Conservation (phyloP, 2,113 vertebrate species). For the Tragelaphus scriptus region DNA sequence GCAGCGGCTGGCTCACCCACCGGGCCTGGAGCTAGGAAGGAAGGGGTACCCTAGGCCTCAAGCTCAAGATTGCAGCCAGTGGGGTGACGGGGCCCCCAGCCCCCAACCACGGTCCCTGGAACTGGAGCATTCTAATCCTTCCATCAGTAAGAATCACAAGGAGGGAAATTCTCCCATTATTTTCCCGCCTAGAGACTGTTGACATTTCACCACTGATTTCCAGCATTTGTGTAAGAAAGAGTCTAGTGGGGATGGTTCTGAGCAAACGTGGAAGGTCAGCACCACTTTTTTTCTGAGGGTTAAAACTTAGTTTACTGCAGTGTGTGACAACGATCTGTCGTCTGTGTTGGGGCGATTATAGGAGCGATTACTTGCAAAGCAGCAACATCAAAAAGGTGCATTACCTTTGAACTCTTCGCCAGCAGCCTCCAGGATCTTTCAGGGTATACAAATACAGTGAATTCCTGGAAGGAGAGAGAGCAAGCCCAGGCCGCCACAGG, state of each 20-base stretch:
- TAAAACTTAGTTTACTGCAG: slow-evolving; percentile 58
- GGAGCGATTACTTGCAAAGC: slow-evolving; percentile 49
- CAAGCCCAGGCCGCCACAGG: background rate
- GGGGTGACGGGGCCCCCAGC: background rate
- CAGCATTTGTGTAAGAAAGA: slow-evolving; percentile 46
- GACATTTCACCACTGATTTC: slow-evolving; percentile 55
- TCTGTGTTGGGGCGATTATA: slow-evolving; percentile 27
- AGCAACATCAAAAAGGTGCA: background rate
- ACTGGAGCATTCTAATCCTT: slow-evolving; percentile 28
- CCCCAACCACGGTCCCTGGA: background rate
- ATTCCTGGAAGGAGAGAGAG: background rate
- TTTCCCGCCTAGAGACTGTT: slow-evolving; percentile 11
- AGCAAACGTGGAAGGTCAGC: background rate
- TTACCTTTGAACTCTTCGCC: slow-evolving; percentile 31
- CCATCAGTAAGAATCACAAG: background rate
- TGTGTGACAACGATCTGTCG: background rate
- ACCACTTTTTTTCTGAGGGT: background rate
- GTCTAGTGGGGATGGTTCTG: slow-evolving; percentile 29
- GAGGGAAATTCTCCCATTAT: background rate
- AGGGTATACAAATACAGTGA: background rate
- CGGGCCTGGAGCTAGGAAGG: background rate
- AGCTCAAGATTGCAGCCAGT: background rate
- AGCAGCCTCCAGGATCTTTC: background rate
- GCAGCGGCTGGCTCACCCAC: accelerated
- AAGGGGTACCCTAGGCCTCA: background rate